Conservation (phyloP, 1,140 invertebrate genomes). For the Lasaia peninsularis region DNA sequence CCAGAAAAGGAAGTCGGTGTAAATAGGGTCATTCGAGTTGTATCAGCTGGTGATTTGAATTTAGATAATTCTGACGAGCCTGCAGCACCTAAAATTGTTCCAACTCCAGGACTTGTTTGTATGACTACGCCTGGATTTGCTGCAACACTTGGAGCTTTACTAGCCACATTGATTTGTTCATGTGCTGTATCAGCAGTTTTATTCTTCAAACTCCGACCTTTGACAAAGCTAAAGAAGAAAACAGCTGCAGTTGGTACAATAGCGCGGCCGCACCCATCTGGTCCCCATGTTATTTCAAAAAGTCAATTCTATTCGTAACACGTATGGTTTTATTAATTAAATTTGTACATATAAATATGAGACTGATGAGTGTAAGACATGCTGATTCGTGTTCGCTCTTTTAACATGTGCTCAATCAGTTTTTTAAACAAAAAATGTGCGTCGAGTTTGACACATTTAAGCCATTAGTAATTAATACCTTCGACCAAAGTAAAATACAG, state of each 20-base stretch:
- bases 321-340: conserved; percentile 42
- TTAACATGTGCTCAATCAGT: conserved; percentile 36
- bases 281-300: conserved; percentile 64
- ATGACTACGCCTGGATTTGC: conserved; percentile 95
- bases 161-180: conserved; percentile 88
- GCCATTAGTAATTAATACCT: too few species aligned
- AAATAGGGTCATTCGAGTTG: conserved; percentile 89
- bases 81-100: conserved; percentile 81
- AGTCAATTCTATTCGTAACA: conserved; percentile 73
- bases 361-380: conserved; percentile 62
- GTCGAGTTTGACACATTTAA: too few species aligned
- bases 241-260: conserved; percentile 75
- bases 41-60: conserved; percentile 88
- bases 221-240: conserved; percentile 78
- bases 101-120: conserved; percentile 88
- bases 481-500: too few species aligned
- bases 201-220: conserved; percentile 86
- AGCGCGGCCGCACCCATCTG: conserved; percentile 57
- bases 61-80: conserved; percentile 86
- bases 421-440: not conserved
- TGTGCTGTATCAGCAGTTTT: conserved; percentile 91
- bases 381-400: conserved; percentile 11
- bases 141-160: conserved; percentile 87
- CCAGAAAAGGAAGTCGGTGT: conserved; percentile 89
- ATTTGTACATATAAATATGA: conserved; percentile 76